Percentiles rank a stretch among this genome's conserved stretches.
phyloP scores from a whole-genome alignment of 2,888 invertebrate genomes.

The Polydesmus complanatus region DNA sequence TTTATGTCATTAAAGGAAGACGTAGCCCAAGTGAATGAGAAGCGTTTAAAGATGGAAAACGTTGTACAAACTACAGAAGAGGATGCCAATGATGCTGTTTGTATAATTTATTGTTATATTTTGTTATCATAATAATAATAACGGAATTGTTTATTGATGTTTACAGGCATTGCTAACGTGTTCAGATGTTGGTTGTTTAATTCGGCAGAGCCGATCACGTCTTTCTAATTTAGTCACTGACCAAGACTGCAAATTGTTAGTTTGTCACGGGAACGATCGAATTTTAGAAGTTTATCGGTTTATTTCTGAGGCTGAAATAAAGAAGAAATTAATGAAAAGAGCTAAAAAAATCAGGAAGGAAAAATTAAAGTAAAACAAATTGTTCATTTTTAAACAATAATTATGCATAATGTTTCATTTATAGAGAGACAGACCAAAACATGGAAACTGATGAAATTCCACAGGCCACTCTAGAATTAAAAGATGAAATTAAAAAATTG shows the following conservation, averaged over 20 bases:
- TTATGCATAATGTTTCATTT: not conserved
- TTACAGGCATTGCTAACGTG: not conserved
- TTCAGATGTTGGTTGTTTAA: not conserved
- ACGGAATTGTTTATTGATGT: not conserved
- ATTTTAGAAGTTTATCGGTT: constrained; percentile 71
- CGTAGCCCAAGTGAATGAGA: no score
- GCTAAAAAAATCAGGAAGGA: constrained; percentile 51
- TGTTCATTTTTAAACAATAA: not conserved
- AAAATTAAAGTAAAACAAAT: constrained; percentile 15
- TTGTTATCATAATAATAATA: no score
- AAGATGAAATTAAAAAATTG: not conserved
- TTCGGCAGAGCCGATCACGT: not conserved
- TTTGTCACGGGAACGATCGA: constrained; percentile 69
- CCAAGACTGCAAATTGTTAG: constrained; percentile 44
- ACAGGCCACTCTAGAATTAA: not conserved
- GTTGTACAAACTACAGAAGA: no score
- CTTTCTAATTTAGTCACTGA: not conserved
- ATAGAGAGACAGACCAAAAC: not conserved
- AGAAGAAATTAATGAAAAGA: constrained; percentile 54
- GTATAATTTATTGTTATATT: no score
- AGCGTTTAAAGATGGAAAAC: no score
- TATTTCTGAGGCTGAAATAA: constrained; percentile 58
- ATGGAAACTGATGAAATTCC: not conserved
- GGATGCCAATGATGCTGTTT: no score
- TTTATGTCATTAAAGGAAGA: no score